phyloP scores from a whole-genome alignment of 1,140 invertebrate species.

The Calliphora vicina region DNA sequence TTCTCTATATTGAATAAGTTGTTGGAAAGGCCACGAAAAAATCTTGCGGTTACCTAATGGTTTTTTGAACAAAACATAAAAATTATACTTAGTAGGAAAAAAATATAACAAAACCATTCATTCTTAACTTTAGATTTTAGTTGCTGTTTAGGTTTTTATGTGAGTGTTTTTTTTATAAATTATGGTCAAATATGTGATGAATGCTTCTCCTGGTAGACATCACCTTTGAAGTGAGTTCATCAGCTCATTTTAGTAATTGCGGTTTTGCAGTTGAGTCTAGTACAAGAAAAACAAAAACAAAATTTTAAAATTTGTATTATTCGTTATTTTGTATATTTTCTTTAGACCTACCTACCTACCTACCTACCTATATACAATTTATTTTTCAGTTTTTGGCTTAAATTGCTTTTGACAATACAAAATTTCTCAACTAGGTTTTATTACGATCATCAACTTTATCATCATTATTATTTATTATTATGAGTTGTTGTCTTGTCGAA shows the following conservation, averaged over 20 bases:
- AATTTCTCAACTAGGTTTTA: not conserved
- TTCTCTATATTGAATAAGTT: not conserved
- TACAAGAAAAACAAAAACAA: not conserved
- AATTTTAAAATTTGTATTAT: not conserved
- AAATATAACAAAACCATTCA: not conserved
- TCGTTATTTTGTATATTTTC: not conserved
- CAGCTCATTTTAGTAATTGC: not conserved
- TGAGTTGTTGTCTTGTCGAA: not conserved
- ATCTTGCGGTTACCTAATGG: not conserved
- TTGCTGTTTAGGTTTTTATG: not conserved
- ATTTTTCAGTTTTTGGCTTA: not conserved
- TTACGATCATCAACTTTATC: not conserved
- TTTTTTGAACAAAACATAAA: not conserved
- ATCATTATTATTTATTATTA: not conserved
- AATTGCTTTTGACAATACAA: conserved; percentile 4
- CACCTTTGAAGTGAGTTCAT: not conserved
- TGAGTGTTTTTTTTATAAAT: not conserved
- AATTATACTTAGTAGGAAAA: not conserved
- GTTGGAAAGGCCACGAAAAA: not conserved
- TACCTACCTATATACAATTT: too few species aligned
- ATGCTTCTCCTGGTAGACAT: not conserved
- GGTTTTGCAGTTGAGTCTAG: not conserved
- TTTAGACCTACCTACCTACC: too few species aligned
- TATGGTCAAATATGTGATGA: not conserved
- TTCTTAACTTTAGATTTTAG: not conserved